Evolutionary conservation across 53 echinoderm and acorn worm species (phyloP).

Genomic region (Holothuria leucospilota): DNA sequence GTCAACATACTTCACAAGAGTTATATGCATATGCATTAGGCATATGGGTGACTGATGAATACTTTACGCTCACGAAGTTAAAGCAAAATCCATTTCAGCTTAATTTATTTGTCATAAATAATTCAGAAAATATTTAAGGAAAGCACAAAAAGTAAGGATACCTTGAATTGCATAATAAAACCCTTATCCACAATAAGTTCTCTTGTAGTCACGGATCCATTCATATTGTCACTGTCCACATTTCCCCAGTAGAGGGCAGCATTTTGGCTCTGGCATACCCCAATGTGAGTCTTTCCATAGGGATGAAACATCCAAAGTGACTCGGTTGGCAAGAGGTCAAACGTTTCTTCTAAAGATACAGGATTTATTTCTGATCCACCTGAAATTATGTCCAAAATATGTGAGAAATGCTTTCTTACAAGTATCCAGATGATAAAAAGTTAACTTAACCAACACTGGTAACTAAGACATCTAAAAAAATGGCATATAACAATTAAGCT

Average conservation of each 20-base stretch:
- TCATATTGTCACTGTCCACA: conserved; percentile 51
- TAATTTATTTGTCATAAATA: too few species aligned
- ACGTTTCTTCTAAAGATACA: conserved; percentile 66
- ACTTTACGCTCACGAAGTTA: too few species aligned
- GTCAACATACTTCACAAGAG: too few species aligned
- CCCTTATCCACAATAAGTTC: conserved; percentile 83
- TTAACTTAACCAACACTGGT: too few species aligned
- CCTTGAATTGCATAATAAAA: conserved; percentile 94
- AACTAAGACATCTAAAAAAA: too few species aligned
- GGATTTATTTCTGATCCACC: conserved; percentile 98
- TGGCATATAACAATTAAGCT: too few species aligned
- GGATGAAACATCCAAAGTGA: conserved; percentile 86
- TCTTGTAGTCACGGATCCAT: conserved; percentile 71
- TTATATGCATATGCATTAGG: too few species aligned
- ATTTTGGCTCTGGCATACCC: conserved; percentile 68
- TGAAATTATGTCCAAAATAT: conserved; percentile 10
- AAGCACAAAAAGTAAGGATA: neutral
- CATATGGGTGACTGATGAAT: too few species aligned
- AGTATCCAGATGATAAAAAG: too few species aligned
- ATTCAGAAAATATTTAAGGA: too few species aligned
- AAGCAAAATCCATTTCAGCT: too few species aligned
- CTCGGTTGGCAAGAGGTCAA: conserved; percentile 60
- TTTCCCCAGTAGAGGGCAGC: conserved; percentile 87
- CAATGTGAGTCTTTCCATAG: conserved; percentile 61
- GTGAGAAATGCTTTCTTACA: neutral